Evolutionary conservation across 2,113 vertebrate species (phyloP).

Genomic region (Poicephalus meyeri): DNA sequence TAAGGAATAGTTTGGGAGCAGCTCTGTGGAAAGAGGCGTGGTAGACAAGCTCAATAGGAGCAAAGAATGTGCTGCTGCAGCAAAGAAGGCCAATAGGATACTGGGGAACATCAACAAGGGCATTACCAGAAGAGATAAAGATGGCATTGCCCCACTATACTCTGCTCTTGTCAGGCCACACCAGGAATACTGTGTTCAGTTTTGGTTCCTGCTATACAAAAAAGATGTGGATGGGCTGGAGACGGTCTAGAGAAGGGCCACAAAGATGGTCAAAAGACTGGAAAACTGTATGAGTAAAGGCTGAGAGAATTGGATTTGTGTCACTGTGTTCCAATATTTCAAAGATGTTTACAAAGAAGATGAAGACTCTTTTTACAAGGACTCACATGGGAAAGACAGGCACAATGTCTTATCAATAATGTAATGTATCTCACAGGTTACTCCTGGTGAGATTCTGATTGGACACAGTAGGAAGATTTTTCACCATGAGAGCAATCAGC

Average conservation of each 20-base stretch:
- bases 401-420: background rate
- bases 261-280: background rate
- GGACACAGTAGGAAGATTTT: background rate
- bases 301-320: background rate
- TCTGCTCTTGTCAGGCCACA: background rate
- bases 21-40: background rate
- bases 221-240: background rate
- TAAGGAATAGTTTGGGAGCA: background rate
- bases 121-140: background rate
- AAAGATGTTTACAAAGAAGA: background rate
- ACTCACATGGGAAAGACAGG: background rate
- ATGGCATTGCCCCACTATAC: background rate
- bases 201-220: background rate
- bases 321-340: background rate
- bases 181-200: background rate
- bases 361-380: background rate
- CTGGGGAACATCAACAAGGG: background rate
- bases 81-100: background rate
- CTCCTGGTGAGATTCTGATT: background rate
- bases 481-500: background rate
- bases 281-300: background rate
- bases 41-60: background rate
- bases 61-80: background rate
- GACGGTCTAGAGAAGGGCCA: background rate
- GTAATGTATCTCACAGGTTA: background rate